Conservation (phyloP, 2,888 invertebrate species). For the Acleris holmiana region DNA sequence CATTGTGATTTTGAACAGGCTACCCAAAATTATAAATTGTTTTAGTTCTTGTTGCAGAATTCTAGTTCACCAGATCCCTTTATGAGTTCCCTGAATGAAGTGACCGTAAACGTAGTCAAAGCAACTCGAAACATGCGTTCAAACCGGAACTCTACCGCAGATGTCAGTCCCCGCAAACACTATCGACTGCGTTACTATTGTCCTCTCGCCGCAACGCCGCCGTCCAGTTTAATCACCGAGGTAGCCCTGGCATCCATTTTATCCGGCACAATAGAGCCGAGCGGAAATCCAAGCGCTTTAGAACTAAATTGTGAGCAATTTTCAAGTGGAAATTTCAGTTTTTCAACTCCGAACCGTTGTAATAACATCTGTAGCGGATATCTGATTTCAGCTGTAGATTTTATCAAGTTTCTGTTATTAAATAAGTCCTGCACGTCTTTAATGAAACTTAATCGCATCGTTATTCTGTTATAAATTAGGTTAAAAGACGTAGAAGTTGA, state of each 20-base stretch:
- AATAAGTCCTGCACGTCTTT: not conserved
- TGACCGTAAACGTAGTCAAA: slow-evolving; percentile 14
- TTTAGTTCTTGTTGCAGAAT: too few species aligned
- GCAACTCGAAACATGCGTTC: slow-evolving; percentile 24
- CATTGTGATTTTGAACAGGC: too few species aligned
- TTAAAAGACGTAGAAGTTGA: too few species aligned
- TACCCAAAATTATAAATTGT: too few species aligned
- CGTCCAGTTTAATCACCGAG: slow-evolving; percentile 27
- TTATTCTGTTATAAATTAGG: too few species aligned
- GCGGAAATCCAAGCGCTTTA: slow-evolving; percentile 24
- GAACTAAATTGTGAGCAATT: slow-evolving; percentile 22
- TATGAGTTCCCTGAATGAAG: too few species aligned
- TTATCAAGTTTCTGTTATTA: slow-evolving; percentile 4
- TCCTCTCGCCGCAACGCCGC: slow-evolving; percentile 1
- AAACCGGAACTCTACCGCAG: slow-evolving; percentile 22
- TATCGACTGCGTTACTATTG: slow-evolving; percentile 14
- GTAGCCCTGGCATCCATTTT: slow-evolving; percentile 26
- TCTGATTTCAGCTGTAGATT: slow-evolving; percentile 18
- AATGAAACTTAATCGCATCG: too few species aligned
- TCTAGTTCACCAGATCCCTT: too few species aligned
- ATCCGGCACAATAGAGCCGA: slow-evolving; percentile 26
- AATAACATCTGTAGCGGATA: slow-evolving; percentile 31
- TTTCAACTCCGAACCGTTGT: slow-evolving; percentile 27
- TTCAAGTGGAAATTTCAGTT: slow-evolving; percentile 19
- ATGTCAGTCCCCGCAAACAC: slow-evolving; percentile 25